Evolutionary conservation across 1,140 invertebrate genomes (phyloP).

Genomic region (Gyrodactylus salaris): DNA sequence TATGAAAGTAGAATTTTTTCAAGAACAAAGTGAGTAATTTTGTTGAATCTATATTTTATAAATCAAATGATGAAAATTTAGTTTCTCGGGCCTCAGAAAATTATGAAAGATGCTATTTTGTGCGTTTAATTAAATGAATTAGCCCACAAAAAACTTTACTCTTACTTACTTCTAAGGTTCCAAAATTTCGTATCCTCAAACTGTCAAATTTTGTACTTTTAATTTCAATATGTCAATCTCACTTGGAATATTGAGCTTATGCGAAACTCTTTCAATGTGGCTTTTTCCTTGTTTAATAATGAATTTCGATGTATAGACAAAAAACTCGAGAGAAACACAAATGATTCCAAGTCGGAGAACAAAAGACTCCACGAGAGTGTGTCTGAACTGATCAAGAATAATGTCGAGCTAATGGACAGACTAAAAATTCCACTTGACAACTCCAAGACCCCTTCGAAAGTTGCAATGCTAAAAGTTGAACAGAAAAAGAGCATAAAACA

Average conservation of each 20-base stretch:
- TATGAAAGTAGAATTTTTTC: not conserved
- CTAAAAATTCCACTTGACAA: not conserved
- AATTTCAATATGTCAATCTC: too few species aligned
- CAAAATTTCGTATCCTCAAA: too few species aligned
- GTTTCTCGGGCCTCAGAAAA: too few species aligned
- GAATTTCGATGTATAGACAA: not conserved
- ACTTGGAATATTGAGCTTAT: too few species aligned
- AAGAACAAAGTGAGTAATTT: not conserved
- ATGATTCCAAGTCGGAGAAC: not conserved
- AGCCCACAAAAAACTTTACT: too few species aligned
- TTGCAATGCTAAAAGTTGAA: not conserved
- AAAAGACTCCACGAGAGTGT: not conserved
- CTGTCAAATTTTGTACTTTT: too few species aligned
- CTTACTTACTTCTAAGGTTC: too few species aligned
- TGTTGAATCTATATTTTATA: not conserved
- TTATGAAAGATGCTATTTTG: too few species aligned
- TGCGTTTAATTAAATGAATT: too few species aligned
- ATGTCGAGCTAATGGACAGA: not conserved
- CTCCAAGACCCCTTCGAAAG: not conserved
- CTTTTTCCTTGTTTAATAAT: too few species aligned
- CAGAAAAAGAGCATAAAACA: not conserved
- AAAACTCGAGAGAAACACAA: not conserved
- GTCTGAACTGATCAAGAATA: not conserved
- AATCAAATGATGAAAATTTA: too few species aligned
- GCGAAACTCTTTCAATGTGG: too few species aligned